Percentiles rank a stretch among this genome's conserved stretches.
These are phyloP conservation scores for Yponomeuta plumbellus DNA, from an alignment of 2,888 invertebrate genomes.

Conservation along the genomic window DNA sequence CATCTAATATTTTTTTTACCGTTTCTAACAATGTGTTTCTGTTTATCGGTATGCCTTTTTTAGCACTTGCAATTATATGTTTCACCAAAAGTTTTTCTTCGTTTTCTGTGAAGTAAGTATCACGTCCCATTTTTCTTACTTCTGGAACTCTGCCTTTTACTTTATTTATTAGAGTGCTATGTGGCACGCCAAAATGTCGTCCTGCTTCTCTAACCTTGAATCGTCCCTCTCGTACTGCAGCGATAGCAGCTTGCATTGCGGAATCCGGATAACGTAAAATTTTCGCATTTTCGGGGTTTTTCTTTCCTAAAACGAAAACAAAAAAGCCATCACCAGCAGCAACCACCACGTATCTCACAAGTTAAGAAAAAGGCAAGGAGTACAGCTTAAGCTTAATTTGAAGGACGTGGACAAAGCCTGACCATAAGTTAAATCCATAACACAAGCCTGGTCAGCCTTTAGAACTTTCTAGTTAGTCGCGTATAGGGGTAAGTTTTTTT, in stretches of 20 bases:
- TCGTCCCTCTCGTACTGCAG: constrained; percentile 15
- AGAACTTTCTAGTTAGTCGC: too few relatives aligned
- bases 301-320: constrained; percentile 3
- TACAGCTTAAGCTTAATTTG: too few relatives aligned
- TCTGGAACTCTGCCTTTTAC: constrained; percentile 15
- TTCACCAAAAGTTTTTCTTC: constrained; percentile 7
- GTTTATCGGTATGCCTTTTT: constrained; percentile 19
- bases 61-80: constrained; percentile 18
- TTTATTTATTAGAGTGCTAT: constrained; percentile 15
- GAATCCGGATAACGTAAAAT: constrained; percentile 7
- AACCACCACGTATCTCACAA: too few relatives aligned
- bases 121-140: constrained; percentile 17
- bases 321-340: background rate
- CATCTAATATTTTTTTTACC: constrained; percentile 15
- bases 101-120: constrained; percentile 14
- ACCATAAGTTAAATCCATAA: too few relatives aligned
- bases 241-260: constrained; percentile 16
- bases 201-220: constrained; percentile 17
- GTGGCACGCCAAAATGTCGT: constrained; percentile 16
- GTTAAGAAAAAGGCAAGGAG: too few relatives aligned
- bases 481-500: too few relatives aligned
- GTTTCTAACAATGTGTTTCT: constrained; percentile 15
- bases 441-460: too few relatives aligned
- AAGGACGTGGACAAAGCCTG: too few relatives aligned
- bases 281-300: background rate